Evolutionary conservation across 2,113 vertebrate species (phyloP), one percentile per base, ranked within the genome.

Genomic region (Bujurquina vittata): DNA sequence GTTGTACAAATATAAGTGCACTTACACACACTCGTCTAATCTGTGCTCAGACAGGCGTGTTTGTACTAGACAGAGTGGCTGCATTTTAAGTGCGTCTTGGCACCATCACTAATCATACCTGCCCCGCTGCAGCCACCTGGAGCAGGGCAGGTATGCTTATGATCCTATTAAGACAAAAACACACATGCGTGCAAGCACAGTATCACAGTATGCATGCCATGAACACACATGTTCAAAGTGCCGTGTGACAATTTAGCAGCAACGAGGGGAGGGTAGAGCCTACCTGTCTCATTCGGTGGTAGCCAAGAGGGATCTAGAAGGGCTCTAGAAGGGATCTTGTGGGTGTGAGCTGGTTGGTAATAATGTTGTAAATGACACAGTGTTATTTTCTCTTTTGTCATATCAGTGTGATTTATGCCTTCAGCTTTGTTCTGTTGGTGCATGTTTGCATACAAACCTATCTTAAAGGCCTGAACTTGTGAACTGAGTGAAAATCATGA

Each of bases 51-150:
- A 94, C 91, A 84, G 92, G 89, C 90, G 26, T 94, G 94, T 95
- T 94, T 84, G 83, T 63, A 81, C 93, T 81, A 94, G 94, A 94
- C 94, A 83, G 75, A 84, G 65, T 69, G 92, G 87, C 93, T 93
- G 84, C 93, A 88, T 75, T 91, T 91, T 90, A 89, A 94, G 90
- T 92, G 83, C 90, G 80, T 94, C 77, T 91, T 95, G 94, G 95
- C 93, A 93, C 84, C 80, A 15, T 81, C 77, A 79, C 54, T 88
- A 91, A 94, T 91, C 86, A 93, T 92, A 94, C 90, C 92, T 94
- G 90, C 77, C 63, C 80, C 65, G 74, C 75, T 89, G 89, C 88
- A 94, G 91, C 93, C 94, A 92, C 62, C 81, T 90, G 35, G 7
- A 35, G 35, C 35, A 7, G 8, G 8, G 35, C 35, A 35, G 35